A percentile compares a stretch with the other conserved stretches of the same genome.
These are phyloP conservation scores for Hirtodrosophila cameraria DNA, from an alignment of 2,888 invertebrate genomes.

Conservation along the genomic window DNA sequence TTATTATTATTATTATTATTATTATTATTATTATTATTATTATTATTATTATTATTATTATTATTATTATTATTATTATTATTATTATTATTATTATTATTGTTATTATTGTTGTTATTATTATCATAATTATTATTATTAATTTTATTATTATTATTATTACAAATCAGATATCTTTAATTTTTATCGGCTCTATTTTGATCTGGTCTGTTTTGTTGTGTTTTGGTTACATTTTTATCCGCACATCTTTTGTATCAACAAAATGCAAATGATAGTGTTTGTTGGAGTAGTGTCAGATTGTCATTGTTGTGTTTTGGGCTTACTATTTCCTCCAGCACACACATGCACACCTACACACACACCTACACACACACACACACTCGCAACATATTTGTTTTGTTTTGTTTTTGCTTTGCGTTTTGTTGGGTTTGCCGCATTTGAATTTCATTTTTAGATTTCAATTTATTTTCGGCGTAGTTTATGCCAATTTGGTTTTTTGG, in stretches of 20 bases:
- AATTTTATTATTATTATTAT: no score
- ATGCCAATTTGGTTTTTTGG: conserved; percentile 74
- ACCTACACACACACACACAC: background rate
- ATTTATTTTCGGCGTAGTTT: conserved; percentile 78
- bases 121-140: no score
- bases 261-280: conserved; percentile 20
- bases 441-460: conserved; percentile 77
- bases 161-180: background rate
- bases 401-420: conserved; percentile 51
- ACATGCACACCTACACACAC: conserved; percentile 2
- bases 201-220: conserved; percentile 10
- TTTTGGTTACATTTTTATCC: conserved; percentile 19
- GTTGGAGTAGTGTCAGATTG: conserved; percentile 12
- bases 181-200: conserved; percentile 12
- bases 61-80: no score
- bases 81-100: no score
- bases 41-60: no score
- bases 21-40: no score
- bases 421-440: conserved; percentile 63
- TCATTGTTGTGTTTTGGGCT: conserved; percentile 21
- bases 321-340: conserved; percentile 36
- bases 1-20: no score
- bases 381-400: conserved; percentile 37
- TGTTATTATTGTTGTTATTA: no score
- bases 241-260: conserved; percentile 39